Evolutionary conservation across 2,888 invertebrate species (phyloP), one percentile per base, ranked within the genome.

Genomic region (Bombylius discolor): DNA sequence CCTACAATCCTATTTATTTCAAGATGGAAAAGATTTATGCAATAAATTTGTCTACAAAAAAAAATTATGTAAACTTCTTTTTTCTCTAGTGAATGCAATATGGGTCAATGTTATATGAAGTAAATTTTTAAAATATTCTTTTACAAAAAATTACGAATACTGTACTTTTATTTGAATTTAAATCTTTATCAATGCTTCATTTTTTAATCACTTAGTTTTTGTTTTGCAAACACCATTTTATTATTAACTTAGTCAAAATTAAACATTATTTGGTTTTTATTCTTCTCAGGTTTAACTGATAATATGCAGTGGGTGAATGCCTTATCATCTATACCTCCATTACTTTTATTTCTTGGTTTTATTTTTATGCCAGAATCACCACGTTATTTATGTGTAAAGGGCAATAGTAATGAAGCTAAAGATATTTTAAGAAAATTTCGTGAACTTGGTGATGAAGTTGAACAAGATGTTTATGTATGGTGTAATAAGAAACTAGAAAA

Each of bases 341-440:
- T 48, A 32, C 44, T 55, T 36, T 46, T 60, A 23, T 51, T 60
- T 31, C 33, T 52, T 2, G 76, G 74, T 1, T 79, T 81, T 66
- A 76, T 79, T n/a, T 78, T 81, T 59, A 76, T 87, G 57, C 87
- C 87, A 0, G 88, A 89, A 69, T 84, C 85, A 1, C 87, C 88
- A 0, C 76, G 81, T 5, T 81, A 80, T 67, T 70, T 83, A 42
- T 71, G 79, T 66, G 76, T 78, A 9, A 79, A 79, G 63, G 78
- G 78, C 5, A 77, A 79, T 62, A 69, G 68, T 46, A 68, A 73
- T 42, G 81, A 81, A 63, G 86, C 87, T 1, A 75, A 79, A 59
- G 73, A 77, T 33, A 78, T 84, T 1, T 66, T 87, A 55, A 70
- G 76, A 23, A 81, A 81, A 72, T 78, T 84, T 59, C 71, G 85